phyloP scores from a whole-genome alignment of 2,888 invertebrate genomes.

The Matsumyia berberina region DNA sequence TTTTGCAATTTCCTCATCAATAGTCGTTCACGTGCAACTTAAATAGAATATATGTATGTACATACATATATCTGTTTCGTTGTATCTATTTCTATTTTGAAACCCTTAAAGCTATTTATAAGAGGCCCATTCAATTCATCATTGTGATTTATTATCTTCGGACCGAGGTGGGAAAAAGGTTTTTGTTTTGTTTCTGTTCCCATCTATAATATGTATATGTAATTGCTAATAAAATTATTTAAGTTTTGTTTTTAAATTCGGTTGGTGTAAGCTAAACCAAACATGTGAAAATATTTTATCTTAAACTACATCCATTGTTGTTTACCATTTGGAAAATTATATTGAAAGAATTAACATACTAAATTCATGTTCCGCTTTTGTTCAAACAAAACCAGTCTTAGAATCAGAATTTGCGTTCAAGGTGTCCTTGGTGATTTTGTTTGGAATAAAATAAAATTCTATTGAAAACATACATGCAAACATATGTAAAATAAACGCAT shows the following conservation, averaged over 20 bases:
- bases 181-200: background rate
- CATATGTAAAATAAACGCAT: slow-evolving; percentile 1
- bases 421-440: background rate
- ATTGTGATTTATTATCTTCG: slow-evolving; percentile 14
- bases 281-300: no score
- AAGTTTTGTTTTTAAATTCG: no score
- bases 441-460: background rate
- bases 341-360: no score
- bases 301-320: no score
- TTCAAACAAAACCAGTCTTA: background rate
- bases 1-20: slow-evolving; percentile 16
- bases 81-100: slow-evolving; percentile 11
- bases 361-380: background rate
- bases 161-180: background rate
- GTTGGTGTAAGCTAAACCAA: no score
- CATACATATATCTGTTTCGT: slow-evolving; percentile 15
- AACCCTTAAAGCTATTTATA: slow-evolving; percentile 27
- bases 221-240: no score
- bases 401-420: background rate
- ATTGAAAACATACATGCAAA: background rate
- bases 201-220: slow-evolving; percentile 3
- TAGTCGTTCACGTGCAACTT: slow-evolving; percentile 22
- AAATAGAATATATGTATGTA: slow-evolving; percentile 17
- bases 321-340: no score
- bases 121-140: slow-evolving; percentile 3